Conservation (phyloP, 2,113 vertebrate genomes). For the Oncorhynchus gorbuscha region DNA sequence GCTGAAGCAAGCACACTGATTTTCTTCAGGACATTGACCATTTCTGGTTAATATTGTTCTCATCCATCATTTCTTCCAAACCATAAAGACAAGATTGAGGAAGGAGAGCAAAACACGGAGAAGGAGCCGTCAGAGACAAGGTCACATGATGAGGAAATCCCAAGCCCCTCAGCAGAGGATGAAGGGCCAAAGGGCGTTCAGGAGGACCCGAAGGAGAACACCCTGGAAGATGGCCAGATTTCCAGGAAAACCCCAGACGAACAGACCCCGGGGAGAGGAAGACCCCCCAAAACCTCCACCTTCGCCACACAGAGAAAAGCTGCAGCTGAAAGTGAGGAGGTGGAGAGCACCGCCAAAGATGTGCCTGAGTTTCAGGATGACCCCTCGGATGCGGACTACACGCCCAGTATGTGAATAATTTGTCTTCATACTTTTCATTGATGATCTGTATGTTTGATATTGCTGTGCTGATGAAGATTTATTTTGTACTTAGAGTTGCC, state of each 20-base stretch:
- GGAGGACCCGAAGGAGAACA: constrained; percentile 23
- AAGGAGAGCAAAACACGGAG: constrained; percentile 33
- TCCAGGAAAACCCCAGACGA: constrained; percentile 21
- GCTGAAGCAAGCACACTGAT: no score
- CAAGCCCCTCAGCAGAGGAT: constrained; percentile 17
- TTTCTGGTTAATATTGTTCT: neutral
- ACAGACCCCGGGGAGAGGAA: constrained; percentile 9
- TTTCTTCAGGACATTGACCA: neutral
- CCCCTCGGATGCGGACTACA: constrained; percentile 67
- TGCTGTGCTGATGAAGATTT: neutral
- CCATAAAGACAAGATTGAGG: constrained; percentile 48
- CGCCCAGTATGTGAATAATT: constrained; percentile 61
- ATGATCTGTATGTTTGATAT: neutral
- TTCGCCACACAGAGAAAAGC: constrained; percentile 32
- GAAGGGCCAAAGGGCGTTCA: constrained; percentile 12
- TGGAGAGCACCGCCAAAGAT: constrained; percentile 37
- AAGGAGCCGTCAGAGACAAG: constrained; percentile 33
- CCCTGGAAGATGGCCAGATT: constrained; percentile 24
- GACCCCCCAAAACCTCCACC: constrained; percentile 30
- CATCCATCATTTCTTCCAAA: constrained; percentile 8
- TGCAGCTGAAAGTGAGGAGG: constrained; percentile 34
- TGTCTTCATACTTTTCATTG: neutral
- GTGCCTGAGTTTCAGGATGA: constrained; percentile 61
- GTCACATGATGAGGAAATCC: constrained; percentile 39
- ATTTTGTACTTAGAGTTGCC: constrained; percentile 55